Evolutionary conservation across 1,140 invertebrate species (phyloP), one percentile per base, ranked within the genome.

Genomic region (Colletes latitarsis): DNA sequence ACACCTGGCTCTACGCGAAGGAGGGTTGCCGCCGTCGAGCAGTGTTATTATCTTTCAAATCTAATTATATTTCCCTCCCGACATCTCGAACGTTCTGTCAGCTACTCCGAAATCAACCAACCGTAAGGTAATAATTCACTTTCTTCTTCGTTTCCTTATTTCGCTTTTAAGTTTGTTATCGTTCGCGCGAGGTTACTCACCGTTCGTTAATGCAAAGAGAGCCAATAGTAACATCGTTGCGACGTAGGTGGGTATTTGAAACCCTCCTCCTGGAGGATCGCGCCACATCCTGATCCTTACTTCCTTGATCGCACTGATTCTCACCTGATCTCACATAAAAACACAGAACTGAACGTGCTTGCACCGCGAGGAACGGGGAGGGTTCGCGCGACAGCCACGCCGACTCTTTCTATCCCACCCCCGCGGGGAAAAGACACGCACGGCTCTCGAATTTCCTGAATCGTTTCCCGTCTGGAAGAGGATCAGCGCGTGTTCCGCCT

Each of bases 201-300:
- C 86, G 53, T 77, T 84, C 46, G 82, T 84, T 63, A 86, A 80
- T 84, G 82, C 82, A 72, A 86, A 39, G 6, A 86, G 0, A 75
- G 74, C 84, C 62, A 87, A n/a, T 2, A 87, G 72, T 6, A 88
- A 10, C 86, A 88, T 86, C 39, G 75, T 60, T 19, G 71, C 3
- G 21, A 84, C 6, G 55, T 79, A 62, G 60, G 30, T 58, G 63
- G 85, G 73, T 84, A 62, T 72, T 10, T 82, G 79, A 58, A 52
- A 84, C 79, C 86, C 85, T 14, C 86, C 86, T 49, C 85, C 86
- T 69, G 85, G 86, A 67, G 85, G 86, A 72, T 88, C 85, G 21
- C 85, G 82, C 86, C 86, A 88, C 86, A 88, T 88, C 70, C 69
- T 82, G 77, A 84, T 86, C 75, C 68, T 66, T 55, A 62, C 63